These are phyloP conservation scores for Ciconia maguari DNA, from an alignment of 2,113 vertebrate species.

Conservation along the genomic window DNA sequence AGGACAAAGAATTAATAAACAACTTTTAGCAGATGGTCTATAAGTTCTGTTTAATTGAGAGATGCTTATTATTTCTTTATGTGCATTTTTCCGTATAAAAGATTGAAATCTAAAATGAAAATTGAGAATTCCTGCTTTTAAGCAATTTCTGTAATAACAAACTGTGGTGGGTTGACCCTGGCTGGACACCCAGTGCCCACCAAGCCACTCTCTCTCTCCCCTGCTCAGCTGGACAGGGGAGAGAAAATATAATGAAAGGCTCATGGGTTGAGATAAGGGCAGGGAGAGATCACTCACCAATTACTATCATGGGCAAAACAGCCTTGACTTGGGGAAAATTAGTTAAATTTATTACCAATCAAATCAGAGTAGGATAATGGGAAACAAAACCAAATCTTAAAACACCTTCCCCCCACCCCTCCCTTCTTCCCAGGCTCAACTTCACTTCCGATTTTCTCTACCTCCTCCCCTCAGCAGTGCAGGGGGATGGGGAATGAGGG, in stretches of 20 bases:
- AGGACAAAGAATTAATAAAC: background rate
- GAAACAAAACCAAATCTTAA: background rate
- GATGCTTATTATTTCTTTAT: background rate
- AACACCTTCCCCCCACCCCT: background rate
- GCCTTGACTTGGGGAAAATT: background rate
- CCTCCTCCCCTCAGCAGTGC: rapidly evolving
- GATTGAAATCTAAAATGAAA: background rate
- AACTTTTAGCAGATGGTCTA: background rate
- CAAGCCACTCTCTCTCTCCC: background rate
- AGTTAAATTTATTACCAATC: background rate
- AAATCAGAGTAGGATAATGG: background rate
- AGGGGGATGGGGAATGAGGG: background rate
- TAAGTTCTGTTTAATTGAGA: background rate
- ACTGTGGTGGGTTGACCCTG: background rate
- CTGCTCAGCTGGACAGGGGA: background rate
- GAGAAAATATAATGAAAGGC: background rate
- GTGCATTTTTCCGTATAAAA: background rate
- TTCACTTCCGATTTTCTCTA: background rate
- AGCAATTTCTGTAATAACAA: background rate
- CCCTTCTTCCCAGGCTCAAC: background rate
- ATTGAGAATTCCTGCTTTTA: background rate
- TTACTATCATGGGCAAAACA: background rate
- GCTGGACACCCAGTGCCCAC: background rate
- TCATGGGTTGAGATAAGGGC: background rate
- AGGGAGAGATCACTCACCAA: background rate